Evolutionary conservation across 2,888 invertebrate genomes (phyloP).

Genomic region (Pristionchus fissidentatus): DNA sequence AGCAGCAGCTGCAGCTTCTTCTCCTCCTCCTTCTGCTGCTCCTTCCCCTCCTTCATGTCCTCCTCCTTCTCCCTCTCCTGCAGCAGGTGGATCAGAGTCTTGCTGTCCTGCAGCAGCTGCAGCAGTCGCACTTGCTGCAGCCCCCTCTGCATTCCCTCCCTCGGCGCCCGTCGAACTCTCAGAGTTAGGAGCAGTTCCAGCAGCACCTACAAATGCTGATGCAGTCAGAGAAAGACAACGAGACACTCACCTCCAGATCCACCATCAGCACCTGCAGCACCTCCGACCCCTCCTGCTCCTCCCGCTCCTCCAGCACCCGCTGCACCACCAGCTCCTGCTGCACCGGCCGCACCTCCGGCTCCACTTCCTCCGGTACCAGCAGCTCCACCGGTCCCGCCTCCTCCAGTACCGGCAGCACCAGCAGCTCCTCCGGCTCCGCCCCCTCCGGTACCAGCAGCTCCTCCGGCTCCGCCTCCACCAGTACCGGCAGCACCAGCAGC

Average conservation of each 20-base stretch:
- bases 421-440: neutral
- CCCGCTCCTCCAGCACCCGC: neutral
- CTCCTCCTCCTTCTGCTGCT: conserved; percentile 21
- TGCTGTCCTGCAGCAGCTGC: neutral
- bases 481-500: neutral
- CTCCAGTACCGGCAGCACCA: neutral
- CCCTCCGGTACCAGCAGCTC: neutral
- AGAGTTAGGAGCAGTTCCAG: neutral
- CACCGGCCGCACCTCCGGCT: neutral
- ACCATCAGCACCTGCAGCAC: neutral
- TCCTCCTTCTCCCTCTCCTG: conserved; percentile 24
- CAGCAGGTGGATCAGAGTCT: conserved; percentile 13
- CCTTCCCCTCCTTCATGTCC: neutral
- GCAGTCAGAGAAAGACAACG: too few species aligned
- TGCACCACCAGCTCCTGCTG: neutral
- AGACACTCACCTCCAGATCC: too few species aligned
- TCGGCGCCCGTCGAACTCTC: neutral
- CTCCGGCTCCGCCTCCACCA: neutral
- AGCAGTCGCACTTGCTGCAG: neutral
- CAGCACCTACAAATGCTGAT: neutral
- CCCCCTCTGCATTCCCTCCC: conserved; percentile 14
- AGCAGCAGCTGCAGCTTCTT: too few species aligned
- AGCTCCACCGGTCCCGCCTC: neutral
- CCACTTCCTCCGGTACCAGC: neutral
- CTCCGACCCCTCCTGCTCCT: neutral